phyloP scores from a whole-genome alignment of 1,140 invertebrate genomes.

The Heliothis subflexa region DNA sequence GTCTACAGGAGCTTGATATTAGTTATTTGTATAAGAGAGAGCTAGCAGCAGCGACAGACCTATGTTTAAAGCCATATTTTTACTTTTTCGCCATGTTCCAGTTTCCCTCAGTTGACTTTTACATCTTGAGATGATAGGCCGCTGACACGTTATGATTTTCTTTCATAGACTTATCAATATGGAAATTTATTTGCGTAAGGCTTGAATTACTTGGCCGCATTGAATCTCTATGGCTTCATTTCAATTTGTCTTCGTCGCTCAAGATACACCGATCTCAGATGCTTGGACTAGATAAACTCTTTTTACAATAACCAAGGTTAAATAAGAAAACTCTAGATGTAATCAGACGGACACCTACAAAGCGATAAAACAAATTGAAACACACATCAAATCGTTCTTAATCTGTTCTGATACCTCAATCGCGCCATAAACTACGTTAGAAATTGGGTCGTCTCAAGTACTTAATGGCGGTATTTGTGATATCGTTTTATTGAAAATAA shows the following conservation, averaged over 20 bases:
- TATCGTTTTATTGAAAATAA: conserved; percentile 22
- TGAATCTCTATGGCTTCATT: neutral
- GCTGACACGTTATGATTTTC: conserved; percentile 35
- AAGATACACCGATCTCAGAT: neutral
- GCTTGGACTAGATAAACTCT: neutral
- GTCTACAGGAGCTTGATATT: conserved; percentile 7
- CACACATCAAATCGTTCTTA: neutral
- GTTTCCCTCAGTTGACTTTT: conserved; percentile 36
- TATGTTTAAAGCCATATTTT: conserved; percentile 30
- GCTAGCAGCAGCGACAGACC: conserved; percentile 21
- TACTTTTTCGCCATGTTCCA: conserved; percentile 22
- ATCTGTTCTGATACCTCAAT: conserved; percentile 28
- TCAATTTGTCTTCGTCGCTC: neutral
- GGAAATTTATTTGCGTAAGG: conserved; percentile 20
- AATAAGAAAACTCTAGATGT: neutral
- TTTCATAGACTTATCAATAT: conserved; percentile 20
- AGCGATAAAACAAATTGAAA: conserved; percentile 1
- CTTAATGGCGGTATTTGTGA: conserved; percentile 8
- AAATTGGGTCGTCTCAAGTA: conserved; percentile 10
- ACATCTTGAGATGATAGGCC: conserved; percentile 35
- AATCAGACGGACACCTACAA: neutral
- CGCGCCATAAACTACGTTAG: neutral
- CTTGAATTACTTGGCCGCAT: neutral
- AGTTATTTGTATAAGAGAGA: conserved; percentile 34
- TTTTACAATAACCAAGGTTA: neutral